A percentile compares a stretch with the other conserved stretches of the same genome.
These are phyloP conservation scores for Cheilosia grossa DNA, from an alignment of 2,888 invertebrate genomes.

Conservation along the genomic window DNA sequence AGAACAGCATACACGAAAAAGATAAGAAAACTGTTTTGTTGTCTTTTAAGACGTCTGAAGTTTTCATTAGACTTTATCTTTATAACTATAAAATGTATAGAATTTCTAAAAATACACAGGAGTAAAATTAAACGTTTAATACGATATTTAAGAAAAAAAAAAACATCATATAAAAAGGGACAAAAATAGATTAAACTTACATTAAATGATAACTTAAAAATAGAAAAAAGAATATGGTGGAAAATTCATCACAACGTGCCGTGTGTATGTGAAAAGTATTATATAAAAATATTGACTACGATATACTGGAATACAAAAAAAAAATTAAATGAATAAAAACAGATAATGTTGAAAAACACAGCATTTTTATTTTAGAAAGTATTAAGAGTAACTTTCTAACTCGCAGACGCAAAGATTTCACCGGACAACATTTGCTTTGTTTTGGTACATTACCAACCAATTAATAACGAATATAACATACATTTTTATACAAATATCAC, in stretches of 20 bases:
- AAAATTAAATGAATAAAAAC: conserved; percentile 81
- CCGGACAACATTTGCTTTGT: too few species aligned
- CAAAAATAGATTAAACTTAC: conserved; percentile 69
- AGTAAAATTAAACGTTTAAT: conserved; percentile 72
- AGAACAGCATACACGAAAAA: conserved; percentile 72
- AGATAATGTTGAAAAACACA: conserved; percentile 91
- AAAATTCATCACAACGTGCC: conserved; percentile 96
- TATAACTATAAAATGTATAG: conserved; percentile 69
- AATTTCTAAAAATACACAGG: conserved; percentile 65
- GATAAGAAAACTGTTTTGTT: conserved; percentile 68
- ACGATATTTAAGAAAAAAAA: conserved; percentile 80
- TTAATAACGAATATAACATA: too few species aligned
- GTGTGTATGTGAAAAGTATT: conserved; percentile 93
- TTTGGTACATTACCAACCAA: too few species aligned
- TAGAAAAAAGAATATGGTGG: conserved; percentile 81
- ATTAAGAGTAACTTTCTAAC: too few species aligned
- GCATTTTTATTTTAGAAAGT: not conserved
- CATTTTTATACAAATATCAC: too few species aligned
- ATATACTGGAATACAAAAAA: conserved; percentile 67
- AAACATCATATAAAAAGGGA: conserved; percentile 74
- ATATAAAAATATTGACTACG: conserved; percentile 83
- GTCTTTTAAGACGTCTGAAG: conserved; percentile 67
- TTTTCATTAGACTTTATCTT: conserved; percentile 69
- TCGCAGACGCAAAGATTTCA: too few species aligned
- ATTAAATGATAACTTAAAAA: conserved; percentile 68